Base-by-base conservation (phyloP, 2,888 invertebrate species). In the Spialia ferax region DNA sequence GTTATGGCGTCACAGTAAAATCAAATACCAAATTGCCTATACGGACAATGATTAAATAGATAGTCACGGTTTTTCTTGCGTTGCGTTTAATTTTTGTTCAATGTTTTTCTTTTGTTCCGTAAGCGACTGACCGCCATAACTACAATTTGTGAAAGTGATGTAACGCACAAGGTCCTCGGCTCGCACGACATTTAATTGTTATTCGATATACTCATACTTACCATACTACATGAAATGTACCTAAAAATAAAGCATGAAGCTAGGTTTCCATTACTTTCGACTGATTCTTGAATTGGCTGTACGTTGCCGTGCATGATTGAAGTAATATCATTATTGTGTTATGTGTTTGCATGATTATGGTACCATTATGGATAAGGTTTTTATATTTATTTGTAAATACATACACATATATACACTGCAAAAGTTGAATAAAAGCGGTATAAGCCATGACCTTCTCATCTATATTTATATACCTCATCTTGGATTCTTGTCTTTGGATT, bases 1-100 rank as follows among this genome's bases (percentile, higher is more conserved):
- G 92, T 92, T 92, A 90, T 91, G 92, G 92, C 88, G 82, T 65
- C 59, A 54, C 68, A 72, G 69, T 70, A 45, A 45, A 59, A 68
- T 13, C 20, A 20, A 13, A 35, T 15, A 29, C 52, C 48, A 20
- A 32, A 32, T 32, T 7, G 32, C 1, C 35, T 5, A n/a, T 38
- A 38, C 35, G 35, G 35, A 35, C 13, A 2, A 13, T 13, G 6
- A 13, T n/a, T 45, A 18, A 45, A 18, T 45, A 4, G 20, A 18
- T 45, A n/a, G 7, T 62, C 32, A 32, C 29, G 20, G 11, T 42
- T 59, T 6, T 52, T 23, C 59, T 65, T 59, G 5, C 50, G 50
- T 59, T 65, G 65, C 65, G 38, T 59, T 50, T 52, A 38, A 0
- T 15, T 64, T 64, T 65, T 42, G 35, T 52, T 52, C 15, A 15